Base-by-base conservation (phyloP, 2,797 vertebrate species). In the Esox masquinongy region DNA sequence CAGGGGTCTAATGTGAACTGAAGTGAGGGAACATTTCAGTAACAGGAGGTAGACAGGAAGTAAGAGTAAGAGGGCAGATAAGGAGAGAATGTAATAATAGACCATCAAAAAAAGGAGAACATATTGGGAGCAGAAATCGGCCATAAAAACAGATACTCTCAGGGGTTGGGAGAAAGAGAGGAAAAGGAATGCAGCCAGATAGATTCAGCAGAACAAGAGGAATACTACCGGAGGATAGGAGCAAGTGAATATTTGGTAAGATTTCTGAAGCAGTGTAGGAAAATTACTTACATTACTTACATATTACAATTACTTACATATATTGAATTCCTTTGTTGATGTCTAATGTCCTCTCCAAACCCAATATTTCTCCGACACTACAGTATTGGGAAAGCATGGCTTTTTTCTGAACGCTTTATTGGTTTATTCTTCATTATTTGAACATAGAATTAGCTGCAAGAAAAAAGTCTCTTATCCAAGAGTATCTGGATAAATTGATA, bases 191-290 rank as follows among this genome's bases (percentile, higher is more conserved):
- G 82, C 82, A 70, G 71, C 71, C 67, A 73, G 29, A 34, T 75
- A 81, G 75, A 79, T 80, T 78, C 73, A 77, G 64, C 83, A 79
- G 39, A 83, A 83, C 78, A 80, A 78, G 75, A 34, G 80, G 81
- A 5, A 84, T 61, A 85, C 68, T 53, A 80, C 77, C 68, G 73
- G 72, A 51, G 86, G 79, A 64, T 61, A 84, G 76, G 77, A 73
- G 82, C 74, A 73, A 70, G 31, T 39, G 19, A 39, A 66, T 70
- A 8, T 47, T 74, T 64, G 88, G 92, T 93, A 90, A 90, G 88
- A 85, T 75, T 70, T 68, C 26, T 56, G 24, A 34, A 31, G 64
- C 16, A 17, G 64, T 34, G 12, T 6, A 9, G 56, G 26, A 26
- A 47, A 66, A 26, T 29, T 59, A 88, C 77, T 83, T 89, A 1